These are phyloP conservation scores for Sciurus carolinensis DNA, from an alignment of 2,797 vertebrate species.

Conservation along the genomic window DNA sequence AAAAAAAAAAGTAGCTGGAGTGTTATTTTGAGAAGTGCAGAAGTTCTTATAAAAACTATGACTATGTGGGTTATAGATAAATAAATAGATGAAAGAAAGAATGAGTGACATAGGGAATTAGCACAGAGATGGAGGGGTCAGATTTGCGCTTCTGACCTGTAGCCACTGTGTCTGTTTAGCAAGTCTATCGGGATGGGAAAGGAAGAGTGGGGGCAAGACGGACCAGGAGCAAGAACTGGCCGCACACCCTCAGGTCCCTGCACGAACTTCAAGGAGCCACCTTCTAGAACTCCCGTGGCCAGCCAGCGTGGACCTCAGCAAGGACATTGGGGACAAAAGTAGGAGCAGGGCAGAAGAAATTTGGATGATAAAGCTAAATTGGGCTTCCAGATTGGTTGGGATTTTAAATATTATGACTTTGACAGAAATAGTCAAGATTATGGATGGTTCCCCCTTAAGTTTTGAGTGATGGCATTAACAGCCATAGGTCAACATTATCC, in stretches of 20 bases:
- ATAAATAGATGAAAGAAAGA: background rate
- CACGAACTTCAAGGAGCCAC: background rate
- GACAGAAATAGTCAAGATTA: background rate
- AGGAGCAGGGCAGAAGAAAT: background rate
- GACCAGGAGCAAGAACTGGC: background rate
- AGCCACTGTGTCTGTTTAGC: background rate
- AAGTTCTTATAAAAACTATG: background rate
- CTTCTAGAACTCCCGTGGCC: rapidly evolving
- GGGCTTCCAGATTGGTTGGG: background rate
- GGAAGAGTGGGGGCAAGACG: background rate
- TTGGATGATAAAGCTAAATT: background rate
- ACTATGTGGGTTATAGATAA: background rate
- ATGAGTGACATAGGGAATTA: background rate
- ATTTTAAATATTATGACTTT: background rate
- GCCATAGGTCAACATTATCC: background rate
- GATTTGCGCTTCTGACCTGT: background rate
- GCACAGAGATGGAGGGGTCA: background rate
- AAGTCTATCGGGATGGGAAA: too few relatives aligned
- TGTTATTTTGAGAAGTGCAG: background rate
- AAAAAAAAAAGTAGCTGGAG: background rate
- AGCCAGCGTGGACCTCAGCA: too few relatives aligned
- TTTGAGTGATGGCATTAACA: background rate
- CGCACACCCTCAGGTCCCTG: background rate
- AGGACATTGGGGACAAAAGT: background rate
- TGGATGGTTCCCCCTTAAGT: background rate